phyloP scores from a whole-genome alignment of 2,888 invertebrate species.

The Agrochola macilenta region DNA sequence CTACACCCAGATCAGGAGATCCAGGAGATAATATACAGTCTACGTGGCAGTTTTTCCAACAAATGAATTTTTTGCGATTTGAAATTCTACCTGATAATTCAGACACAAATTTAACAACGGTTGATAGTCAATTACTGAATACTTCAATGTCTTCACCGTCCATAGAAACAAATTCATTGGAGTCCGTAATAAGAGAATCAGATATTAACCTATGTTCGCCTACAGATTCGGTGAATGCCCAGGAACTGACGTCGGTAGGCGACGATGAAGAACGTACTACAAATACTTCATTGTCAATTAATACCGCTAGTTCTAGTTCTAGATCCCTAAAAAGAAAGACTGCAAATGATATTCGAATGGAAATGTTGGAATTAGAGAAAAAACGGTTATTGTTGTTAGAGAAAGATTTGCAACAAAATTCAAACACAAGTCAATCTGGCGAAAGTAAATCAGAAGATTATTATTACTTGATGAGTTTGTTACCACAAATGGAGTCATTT shows the following conservation, averaged over 20 bases:
- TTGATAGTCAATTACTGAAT: slow-evolving; percentile 36
- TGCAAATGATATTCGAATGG: slow-evolving; percentile 32
- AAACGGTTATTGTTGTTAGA: slow-evolving; percentile 41
- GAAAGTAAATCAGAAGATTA: slow-evolving; percentile 51
- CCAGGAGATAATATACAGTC: slow-evolving; percentile 54
- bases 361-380: slow-evolving; percentile 42
- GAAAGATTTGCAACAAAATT: slow-evolving; percentile 35
- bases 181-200: slow-evolving; percentile 46
- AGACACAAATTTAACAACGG: slow-evolving; percentile 40
- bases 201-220: slow-evolving; percentile 40
- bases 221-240: slow-evolving; percentile 37
- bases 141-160: slow-evolving; percentile 40
- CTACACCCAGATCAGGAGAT: slow-evolving; percentile 56
- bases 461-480: slow-evolving; percentile 46
- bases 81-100: slow-evolving; percentile 27
- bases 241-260: slow-evolving; percentile 30
- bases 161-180: slow-evolving; percentile 41
- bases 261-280: slow-evolving; percentile 36
- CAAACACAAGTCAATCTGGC: slow-evolving; percentile 27
- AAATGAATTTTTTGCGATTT: slow-evolving; percentile 37
- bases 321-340: slow-evolving; percentile 24
- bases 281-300: slow-evolving; percentile 41
- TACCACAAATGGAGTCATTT: slow-evolving; percentile 48
- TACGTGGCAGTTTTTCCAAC: slow-evolving; percentile 44
- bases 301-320: slow-evolving; percentile 32